Percentiles rank a stretch among this genome's conserved stretches.
phyloP scores from a whole-genome alignment of 35 echinoderm and acorn worm species.

The Strongylocentrotus purpuratus region DNA sequence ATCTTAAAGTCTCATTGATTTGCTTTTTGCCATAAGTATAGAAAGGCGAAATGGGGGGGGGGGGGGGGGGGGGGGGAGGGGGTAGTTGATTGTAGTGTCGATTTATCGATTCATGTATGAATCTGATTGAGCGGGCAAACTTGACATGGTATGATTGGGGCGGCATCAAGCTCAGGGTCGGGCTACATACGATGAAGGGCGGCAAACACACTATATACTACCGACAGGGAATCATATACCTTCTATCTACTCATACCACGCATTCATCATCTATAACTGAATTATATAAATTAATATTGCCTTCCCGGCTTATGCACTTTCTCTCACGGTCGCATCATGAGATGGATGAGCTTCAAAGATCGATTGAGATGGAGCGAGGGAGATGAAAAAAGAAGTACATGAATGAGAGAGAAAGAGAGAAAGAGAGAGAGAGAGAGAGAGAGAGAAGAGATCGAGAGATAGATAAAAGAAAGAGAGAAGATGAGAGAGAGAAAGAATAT shows the following conservation, averaged over 20 bases:
- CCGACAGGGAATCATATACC: neutral
- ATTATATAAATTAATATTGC: conserved; percentile 57
- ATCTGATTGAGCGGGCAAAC: neutral
- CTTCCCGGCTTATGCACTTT: conserved; percentile 51
- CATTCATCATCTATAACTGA: conserved; percentile 50
- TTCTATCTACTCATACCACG: neutral
- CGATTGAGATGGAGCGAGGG: neutral
- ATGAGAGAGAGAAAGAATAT: neutral
- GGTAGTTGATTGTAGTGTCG: neutral
- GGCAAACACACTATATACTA: neutral
- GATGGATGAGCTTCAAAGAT: conserved; percentile 30
- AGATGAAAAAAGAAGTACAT: neutral
- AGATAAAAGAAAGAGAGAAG: neutral
- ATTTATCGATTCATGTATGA: conserved; percentile 38
- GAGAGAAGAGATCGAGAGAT: neutral
- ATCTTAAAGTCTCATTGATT: too few species aligned
- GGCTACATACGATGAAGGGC: neutral
- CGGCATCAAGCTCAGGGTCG: neutral
- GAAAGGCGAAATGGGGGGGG: too few species aligned
- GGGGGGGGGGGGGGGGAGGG: too few species aligned
- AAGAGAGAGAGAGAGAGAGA: neutral
- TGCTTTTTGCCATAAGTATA: too few species aligned
- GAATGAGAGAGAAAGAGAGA: neutral
- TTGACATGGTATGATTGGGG: neutral
- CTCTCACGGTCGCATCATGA: neutral